phyloP scores from a whole-genome alignment of 2,113 vertebrate genomes.

The Calidris pygmaea region DNA sequence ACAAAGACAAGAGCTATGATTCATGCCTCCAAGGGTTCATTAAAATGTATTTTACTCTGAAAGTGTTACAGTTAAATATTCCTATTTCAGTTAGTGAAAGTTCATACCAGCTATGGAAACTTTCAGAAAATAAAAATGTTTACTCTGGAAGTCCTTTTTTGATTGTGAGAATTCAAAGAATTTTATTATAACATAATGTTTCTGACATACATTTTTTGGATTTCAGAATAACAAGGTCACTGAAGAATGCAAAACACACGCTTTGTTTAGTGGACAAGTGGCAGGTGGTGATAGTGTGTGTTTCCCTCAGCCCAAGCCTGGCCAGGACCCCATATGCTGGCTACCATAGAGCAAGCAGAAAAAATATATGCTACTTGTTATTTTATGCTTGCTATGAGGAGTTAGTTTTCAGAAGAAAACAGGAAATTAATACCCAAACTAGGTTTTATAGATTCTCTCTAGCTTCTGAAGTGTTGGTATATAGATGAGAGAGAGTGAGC shows the following conservation, averaged over 20 bases:
- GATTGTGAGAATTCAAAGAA: background rate
- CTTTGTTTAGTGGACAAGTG: background rate
- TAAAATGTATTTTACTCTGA: background rate
- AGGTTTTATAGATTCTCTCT: background rate
- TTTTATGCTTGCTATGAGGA: background rate
- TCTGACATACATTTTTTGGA: background rate
- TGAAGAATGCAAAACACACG: background rate
- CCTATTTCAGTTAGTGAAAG: background rate
- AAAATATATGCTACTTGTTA: background rate
- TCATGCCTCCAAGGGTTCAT: background rate
- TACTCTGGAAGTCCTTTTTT: background rate
- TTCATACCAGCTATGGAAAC: background rate
- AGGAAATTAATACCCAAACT: background rate
- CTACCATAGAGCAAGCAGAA: background rate
- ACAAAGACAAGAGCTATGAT: background rate
- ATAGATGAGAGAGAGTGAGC: background rate
- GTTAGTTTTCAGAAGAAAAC: background rate
- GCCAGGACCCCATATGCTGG: background rate
- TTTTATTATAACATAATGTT: background rate
- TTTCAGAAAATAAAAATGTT: background rate
- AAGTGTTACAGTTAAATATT: background rate
- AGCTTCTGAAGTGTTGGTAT: background rate
- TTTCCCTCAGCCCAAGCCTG: background rate
- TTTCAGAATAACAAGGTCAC: background rate
- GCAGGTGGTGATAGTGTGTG: background rate